Evolutionary conservation across 2,888 invertebrate genomes (phyloP).

Genomic region (Ophioninae sp.): DNA sequence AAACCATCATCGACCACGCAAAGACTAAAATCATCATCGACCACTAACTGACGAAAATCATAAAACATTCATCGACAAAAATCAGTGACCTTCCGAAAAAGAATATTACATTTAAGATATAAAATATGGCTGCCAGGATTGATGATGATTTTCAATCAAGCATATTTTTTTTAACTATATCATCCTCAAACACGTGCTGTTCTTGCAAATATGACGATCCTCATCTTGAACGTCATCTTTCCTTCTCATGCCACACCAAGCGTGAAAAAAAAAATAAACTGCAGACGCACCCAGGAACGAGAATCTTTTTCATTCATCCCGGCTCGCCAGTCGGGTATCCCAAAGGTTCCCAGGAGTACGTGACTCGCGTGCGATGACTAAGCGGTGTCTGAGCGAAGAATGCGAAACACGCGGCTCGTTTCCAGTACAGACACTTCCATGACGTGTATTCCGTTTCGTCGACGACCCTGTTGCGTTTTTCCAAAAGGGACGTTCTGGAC

Average conservation of each 20-base stretch:
- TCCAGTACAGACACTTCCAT: conserved; percentile 22
- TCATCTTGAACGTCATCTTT: neutral
- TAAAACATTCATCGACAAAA: too few relatives aligned
- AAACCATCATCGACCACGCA: too few relatives aligned
- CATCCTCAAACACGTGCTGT: neutral
- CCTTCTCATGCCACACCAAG: neutral
- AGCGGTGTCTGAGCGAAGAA: conserved; percentile 44
- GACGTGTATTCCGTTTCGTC: conserved; percentile 43
- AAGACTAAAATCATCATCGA: too few relatives aligned
- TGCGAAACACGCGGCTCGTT: conserved; percentile 39
- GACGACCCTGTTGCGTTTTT: conserved; percentile 33
- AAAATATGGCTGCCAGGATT: too few relatives aligned
- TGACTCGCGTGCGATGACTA: conserved; percentile 63
- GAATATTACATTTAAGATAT: too few relatives aligned
- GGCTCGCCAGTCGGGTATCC: conserved; percentile 17
- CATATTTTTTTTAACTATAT: too few relatives aligned
- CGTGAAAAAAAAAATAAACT: conserved; percentile 1
- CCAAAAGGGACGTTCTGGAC: neutral
- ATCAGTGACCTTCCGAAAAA: too few relatives aligned
- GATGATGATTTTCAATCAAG: too few relatives aligned
- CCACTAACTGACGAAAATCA: too few relatives aligned
- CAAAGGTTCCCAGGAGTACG: conserved; percentile 53
- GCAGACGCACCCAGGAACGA: conserved; percentile 3
- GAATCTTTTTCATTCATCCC: conserved; percentile 39
- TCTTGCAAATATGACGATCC: neutral